These are phyloP conservation scores for Smithornis capensis DNA, from an alignment of 2,113 vertebrate species.

Conservation along the genomic window DNA sequence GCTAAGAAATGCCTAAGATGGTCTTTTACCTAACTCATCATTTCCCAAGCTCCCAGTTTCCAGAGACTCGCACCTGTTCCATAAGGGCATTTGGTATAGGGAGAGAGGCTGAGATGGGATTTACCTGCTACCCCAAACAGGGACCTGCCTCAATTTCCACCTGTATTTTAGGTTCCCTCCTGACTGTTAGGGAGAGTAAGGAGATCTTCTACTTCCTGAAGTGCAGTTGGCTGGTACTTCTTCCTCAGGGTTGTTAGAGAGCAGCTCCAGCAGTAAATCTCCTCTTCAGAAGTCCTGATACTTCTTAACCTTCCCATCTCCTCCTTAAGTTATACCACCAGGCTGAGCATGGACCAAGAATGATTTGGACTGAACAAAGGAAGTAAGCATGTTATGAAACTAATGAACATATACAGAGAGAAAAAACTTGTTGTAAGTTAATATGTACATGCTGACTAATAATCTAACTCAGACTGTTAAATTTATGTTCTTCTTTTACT, in stretches of 20 bases:
- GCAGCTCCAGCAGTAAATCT: neutral
- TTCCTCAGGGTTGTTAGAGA: neutral
- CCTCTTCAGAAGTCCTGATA: neutral
- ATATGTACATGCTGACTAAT: neutral
- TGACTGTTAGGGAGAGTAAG: neutral
- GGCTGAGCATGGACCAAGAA: neutral
- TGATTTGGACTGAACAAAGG: neutral
- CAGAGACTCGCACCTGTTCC: neutral
- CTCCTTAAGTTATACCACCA: neutral
- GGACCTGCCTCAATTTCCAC: neutral
- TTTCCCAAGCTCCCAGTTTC: neutral
- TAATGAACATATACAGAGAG: neutral
- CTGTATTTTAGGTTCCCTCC: neutral
- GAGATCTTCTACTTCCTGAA: neutral
- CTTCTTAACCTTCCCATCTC: neutral
- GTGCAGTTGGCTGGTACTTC: neutral
- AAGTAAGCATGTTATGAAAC: neutral
- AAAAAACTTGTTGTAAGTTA: neutral
- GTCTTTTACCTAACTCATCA: neutral
- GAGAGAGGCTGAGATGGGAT: neutral
- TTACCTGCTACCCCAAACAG: neutral
- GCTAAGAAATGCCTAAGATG: neutral
- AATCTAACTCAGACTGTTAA: neutral
- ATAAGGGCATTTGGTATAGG: neutral
- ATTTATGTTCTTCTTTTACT: neutral